These are phyloP conservation scores for Pollenia labialis DNA, from an alignment of 2,888 invertebrate species.

Conservation along the genomic window DNA sequence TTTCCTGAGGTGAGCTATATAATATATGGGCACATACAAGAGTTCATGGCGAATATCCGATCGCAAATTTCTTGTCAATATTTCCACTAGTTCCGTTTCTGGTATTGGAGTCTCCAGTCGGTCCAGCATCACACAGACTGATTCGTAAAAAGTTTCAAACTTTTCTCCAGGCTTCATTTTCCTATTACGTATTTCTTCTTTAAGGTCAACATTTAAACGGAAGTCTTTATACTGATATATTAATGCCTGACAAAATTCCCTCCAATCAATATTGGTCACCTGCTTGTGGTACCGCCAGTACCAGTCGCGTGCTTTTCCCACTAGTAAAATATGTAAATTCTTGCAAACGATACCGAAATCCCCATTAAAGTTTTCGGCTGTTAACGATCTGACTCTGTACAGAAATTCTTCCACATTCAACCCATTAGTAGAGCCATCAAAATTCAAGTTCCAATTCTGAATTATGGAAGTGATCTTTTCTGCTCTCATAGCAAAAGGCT, in stretches of 20 bases:
- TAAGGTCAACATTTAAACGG: conserved; percentile 8
- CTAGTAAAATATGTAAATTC: conserved; percentile 8
- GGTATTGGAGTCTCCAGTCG: neutral
- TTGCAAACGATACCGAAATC: conserved; percentile 28
- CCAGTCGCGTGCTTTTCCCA: conserved; percentile 36
- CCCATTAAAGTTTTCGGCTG: conserved; percentile 21
- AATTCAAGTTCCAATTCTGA: conserved; percentile 40
- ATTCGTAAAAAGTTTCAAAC: conserved; percentile 24
- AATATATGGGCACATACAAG: conserved; percentile 38
- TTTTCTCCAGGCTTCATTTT: conserved; percentile 17
- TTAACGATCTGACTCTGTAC: conserved; percentile 21
- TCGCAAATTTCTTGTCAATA: conserved; percentile 6
- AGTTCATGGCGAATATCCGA: conserved; percentile 31
- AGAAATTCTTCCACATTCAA: conserved; percentile 42
- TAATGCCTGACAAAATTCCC: neutral
- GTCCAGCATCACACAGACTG: conserved; percentile 23
- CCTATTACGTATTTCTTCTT: conserved; percentile 20
- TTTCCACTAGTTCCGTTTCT: conserved; percentile 17
- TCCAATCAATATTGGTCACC: conserved; percentile 21
- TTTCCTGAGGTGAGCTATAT: conserved; percentile 29
- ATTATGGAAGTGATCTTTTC: conserved; percentile 33
- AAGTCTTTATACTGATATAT: conserved; percentile 33
- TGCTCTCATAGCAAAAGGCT: neutral
- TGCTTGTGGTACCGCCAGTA: conserved; percentile 48
- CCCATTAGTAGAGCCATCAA: conserved; percentile 21